Evolutionary conservation across 2,888 invertebrate genomes (phyloP), one percentile per base, ranked within the genome.

Genomic region (Julus scandinavius): DNA sequence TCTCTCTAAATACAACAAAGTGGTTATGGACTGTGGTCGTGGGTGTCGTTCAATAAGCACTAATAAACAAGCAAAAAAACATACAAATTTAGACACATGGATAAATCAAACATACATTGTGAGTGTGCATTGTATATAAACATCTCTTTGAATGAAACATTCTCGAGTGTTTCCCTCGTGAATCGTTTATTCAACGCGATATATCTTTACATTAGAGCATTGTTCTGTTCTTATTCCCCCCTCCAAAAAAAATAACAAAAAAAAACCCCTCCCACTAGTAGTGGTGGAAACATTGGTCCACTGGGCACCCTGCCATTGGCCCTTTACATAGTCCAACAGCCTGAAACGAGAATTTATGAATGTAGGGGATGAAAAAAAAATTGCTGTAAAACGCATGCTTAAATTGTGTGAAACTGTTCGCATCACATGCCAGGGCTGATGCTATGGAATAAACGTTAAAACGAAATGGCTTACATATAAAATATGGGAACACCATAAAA

Each of bases 391-490:
- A 63, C 58, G 58, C 58, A 63, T 63, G 58, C 58, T 63, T 63
- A 63, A 63, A 63, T 63, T 63, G 58, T 63, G 58, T 63, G 58
- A 63, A 63, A 63, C 58, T 63, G 58, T 63, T 63, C 58, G 58
- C 58, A 63, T 63, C 58, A 63, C 58, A 17, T 5, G 58, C 58
- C 2, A 63, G 58, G 58, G 58, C 58, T 63, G n/a, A 63, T 63
- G 58, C 58, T 63, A 63, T 63, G 58, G 58, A 63, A 63, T 63
- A 63, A 17, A 63, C 58, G 58, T 63, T 63, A 63, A 63, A 63
- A 63, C n/a, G 58, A 63, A 63, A 63, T 63, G 58, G 58, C 58
- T 63, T 63, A 63, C 58, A 63, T 63, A 63, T 63, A 63, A 63
- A 63, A 63, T 63, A 63, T 63, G 58, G 1, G 58, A 63, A 63